Conservation (phyloP, 2,113 vertebrate genomes). For the Rallus limicola region DNA sequence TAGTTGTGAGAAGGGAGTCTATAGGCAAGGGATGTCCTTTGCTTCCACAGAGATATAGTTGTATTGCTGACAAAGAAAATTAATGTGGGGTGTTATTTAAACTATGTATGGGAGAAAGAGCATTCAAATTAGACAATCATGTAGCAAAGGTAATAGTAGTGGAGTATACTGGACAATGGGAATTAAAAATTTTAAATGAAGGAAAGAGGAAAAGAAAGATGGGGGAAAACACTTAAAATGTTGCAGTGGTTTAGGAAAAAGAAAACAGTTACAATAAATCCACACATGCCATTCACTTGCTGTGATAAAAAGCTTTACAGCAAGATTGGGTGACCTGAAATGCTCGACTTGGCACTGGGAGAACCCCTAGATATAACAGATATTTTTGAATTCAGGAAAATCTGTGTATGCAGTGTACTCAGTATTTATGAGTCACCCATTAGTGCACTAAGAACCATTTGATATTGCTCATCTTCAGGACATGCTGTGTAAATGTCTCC, state of each 20-base stretch:
- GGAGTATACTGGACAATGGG: background rate
- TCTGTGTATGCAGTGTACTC: background rate
- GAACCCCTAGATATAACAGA: background rate
- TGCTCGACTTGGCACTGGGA: background rate
- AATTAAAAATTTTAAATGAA: background rate
- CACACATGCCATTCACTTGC: background rate
- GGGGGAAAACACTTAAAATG: background rate
- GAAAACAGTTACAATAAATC: background rate
- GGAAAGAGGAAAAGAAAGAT: background rate
- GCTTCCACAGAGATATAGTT: background rate
- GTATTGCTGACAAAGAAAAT: background rate
- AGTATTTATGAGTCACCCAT: background rate
- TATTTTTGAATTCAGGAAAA: slow-evolving; percentile 1
- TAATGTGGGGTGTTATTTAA: background rate
- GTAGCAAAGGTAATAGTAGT: background rate
- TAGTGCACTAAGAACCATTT: background rate
- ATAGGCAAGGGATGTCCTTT: background rate
- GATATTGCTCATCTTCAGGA: background rate
- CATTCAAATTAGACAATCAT: background rate
- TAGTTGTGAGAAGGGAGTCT: background rate
- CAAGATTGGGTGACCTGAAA: background rate
- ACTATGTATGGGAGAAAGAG: background rate
- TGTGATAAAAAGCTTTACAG: background rate
- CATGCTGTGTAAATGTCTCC: background rate
- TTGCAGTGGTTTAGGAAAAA: background rate